These are phyloP conservation scores for Solea solea DNA, from an alignment of 2,113 vertebrate species.

Conservation along the genomic window DNA sequence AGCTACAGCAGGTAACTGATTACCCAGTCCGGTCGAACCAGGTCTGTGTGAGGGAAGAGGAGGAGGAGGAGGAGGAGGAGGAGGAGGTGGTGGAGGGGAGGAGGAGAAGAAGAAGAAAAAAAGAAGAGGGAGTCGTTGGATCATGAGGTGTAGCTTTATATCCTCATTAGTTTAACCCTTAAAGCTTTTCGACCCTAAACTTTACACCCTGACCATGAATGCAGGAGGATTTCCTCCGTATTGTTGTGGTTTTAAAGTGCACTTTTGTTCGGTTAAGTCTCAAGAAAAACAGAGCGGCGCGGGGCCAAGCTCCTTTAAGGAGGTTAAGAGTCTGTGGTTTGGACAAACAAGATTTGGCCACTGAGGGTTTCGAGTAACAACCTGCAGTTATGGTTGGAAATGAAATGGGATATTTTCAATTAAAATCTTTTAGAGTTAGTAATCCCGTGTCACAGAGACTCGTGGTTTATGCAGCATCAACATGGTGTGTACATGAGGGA, in stretches of 20 bases:
- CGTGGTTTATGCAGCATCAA: too few relatives aligned
- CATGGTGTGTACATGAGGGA: too few relatives aligned
- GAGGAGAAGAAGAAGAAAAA: not conserved
- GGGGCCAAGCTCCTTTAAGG: slow-evolving; percentile 39
- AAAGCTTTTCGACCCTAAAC: slow-evolving; percentile 55
- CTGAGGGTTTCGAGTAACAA: slow-evolving; percentile 58
- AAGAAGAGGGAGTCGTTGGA: slow-evolving; percentile 32
- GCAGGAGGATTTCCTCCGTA: slow-evolving; percentile 57
- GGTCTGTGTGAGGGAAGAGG: slow-evolving; percentile 41
- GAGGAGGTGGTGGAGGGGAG: too few relatives aligned
- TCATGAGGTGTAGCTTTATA: slow-evolving; percentile 38
- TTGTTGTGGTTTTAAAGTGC: slow-evolving; percentile 40
- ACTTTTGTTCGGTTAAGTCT: slow-evolving; percentile 63
- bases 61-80: not conserved
- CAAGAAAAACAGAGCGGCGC: slow-evolving; percentile 54
- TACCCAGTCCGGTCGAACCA: slow-evolving; percentile 75
- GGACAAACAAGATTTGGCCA: slow-evolving; percentile 61
- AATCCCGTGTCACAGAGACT: not conserved
- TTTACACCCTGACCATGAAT: slow-evolving; percentile 58
- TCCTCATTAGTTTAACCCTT: slow-evolving; percentile 59
- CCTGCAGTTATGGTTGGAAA: not conserved
- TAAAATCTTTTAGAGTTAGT: not conserved
- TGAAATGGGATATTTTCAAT: not conserved
- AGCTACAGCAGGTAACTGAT: slow-evolving; percentile 80
- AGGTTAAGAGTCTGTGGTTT: slow-evolving; percentile 40